Evolutionary conservation across 1,140 invertebrate genomes (phyloP), one percentile per base, ranked within the genome.

Genomic region (Bombus polaris): DNA sequence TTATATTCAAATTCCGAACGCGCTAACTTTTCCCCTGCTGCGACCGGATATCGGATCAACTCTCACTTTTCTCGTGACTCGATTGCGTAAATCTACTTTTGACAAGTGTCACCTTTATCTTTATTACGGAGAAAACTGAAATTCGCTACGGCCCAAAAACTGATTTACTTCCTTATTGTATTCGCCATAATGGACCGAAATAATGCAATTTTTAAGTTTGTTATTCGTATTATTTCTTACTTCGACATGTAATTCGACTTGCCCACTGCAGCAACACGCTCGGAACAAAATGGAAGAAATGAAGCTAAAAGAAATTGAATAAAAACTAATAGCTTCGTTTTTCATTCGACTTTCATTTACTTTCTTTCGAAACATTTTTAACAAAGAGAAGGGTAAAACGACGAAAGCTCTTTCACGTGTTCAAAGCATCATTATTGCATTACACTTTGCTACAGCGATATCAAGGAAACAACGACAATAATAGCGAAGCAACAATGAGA

Each of bases 1-100:
- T 84, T 84, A 84, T 84, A 84, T 84, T 84, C 82, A 84, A 84
- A 84, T 84, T 84, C 66, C 66, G 57, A 65, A 35, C 72, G 42
- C 81, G 73, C 74, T 76, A 78, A 83, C 82, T 78, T 78, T 66
- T 53, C 47, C 82, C 66, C 37, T 35, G 28, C 66, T 37, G 66
- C 47, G 37, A 53, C 74, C 80, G 71, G 80, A 82, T 82, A 83
- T 83, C 62, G 74, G 82, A 22, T 74, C 35, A 78, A 71, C 75
- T 84, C 75, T 84, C 82, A 72, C 82, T 84, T 84, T 84, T 62
- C 66, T 32, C 74, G 35, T 42, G 37, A 35, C 47, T 35, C 47
- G 44, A 77, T 47, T 59, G n/a, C 82, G 82, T 79, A 79, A 84
- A 84, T 84, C 68, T 47, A 79, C 66, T 39, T 44, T 37, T 59